Base-by-base conservation (phyloP, 2,797 vertebrate species). In the Notoglanidium macrostoma region DNA sequence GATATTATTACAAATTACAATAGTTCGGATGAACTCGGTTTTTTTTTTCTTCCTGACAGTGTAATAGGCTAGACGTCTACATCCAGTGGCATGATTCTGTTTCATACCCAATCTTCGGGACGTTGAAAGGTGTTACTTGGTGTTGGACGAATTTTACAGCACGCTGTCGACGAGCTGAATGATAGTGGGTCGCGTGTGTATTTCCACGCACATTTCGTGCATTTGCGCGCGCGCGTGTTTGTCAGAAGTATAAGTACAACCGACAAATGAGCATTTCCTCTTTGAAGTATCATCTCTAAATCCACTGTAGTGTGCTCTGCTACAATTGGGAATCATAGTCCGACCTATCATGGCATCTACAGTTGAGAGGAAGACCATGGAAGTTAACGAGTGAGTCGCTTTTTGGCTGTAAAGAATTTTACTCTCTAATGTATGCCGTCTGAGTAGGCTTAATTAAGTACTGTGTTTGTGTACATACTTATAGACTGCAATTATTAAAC, bases 291-390 rank as follows among this genome's bases (percentile, higher is more conserved):
- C 57, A 29, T 19, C 49, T 61, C 59, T 35, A 49, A 40, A 83
- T 59, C 73, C 19, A 12, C 73, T 19, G 46, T n/a, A 78, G 73
- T 81, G 49, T 44, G 54, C 55, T 23, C 85, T 59, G 59, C 6
- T 70, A 2, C 29, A 44, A 23, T 32, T 23, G 3, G 2, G 26
- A 32, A 5, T 5, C n/a, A 21, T 61, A 49, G 14, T 9, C 32
- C 35, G 49, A 79, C 80, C 63, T 89, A 90, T 95, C 93, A 99
- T 99, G 98, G 94, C 98, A 93, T 97, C 98, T 87, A 95, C 97
- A 88, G 98, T 99, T 94, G 98, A 98, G 93, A 97, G 98, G 92
- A 99, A 99, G 94, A 98, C 96, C 84, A 91, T 99, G 95, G 98
- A 99, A 90, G 94, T 97, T 76, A 97, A 96, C 59, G 98, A 99